Base-by-base conservation (phyloP, 2,113 vertebrate species). In the Campylomormyrus numenius region DNA sequence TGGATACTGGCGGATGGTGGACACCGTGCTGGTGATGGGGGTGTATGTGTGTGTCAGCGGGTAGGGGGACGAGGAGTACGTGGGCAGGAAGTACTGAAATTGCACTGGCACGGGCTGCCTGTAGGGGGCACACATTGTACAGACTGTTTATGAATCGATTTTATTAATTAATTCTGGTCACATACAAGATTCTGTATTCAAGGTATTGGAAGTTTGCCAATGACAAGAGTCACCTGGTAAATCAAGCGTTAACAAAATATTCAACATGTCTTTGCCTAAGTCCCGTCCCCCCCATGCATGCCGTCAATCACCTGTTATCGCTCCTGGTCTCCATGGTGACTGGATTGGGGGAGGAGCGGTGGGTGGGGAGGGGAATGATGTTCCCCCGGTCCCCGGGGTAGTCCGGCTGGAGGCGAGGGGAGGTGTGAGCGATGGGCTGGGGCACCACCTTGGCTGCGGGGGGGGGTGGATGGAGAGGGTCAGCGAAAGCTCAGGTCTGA, bases 1-100 rank as follows among this genome's bases (percentile, higher is more conserved):
- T 92, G 98, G 98, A 86, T 98, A 99, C 53, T 98, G 98, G 52
- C 98, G 97, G 87, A 99, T 98, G 91, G 97, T 98, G 58, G 98
- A 98, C 53, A 99, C 98, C 0, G 98, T 98, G 95, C 97, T 99
- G 94, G 98, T 99, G 93, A 99, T 99, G 58, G 98, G 98, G 74
- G 98, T 99, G 89, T 99, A 99, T 42, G 98, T 98, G 93, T 99
- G 98, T 17, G 98, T 95, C 96, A 98, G 91, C 1, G 98, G 97
- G 85, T 98, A 99, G 5, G 97, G 96, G 89, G 97, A 98, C 3
- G 98, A 97, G 0, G 97, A 96, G 92, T 99, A 99, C 0, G 98
- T 95, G 2, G 98, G 98, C 85, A 99, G 92, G 94, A 98, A 99
- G 94, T 99, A 99, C 92, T 99, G 98, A 96, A 99, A 98, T 94